phyloP scores from a whole-genome alignment of 2,113 vertebrate genomes.

The Dinomys branickii region DNA sequence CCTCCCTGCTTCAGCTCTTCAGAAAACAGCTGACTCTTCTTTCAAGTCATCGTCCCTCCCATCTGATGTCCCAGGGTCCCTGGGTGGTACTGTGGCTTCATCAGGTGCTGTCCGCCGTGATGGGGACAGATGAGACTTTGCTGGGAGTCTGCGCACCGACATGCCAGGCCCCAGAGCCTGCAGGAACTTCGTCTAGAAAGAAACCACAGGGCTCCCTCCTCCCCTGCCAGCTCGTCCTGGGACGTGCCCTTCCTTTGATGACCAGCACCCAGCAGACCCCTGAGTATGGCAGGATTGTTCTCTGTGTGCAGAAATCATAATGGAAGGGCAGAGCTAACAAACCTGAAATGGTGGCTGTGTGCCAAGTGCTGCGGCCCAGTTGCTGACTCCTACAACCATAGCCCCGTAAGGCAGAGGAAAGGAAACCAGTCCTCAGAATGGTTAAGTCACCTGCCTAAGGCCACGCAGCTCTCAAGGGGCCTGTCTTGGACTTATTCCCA shows the following conservation, averaged over 20 bases:
- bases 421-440: background rate
- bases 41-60: fast-evolving
- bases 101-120: background rate
- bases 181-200: background rate
- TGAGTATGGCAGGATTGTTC: background rate
- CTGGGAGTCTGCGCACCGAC: fast-evolving
- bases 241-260: fast-evolving
- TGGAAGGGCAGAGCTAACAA: background rate
- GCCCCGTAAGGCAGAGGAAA: background rate
- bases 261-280: background rate
- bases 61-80: background rate
- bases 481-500: no score
- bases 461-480: background rate
- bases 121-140: background rate
- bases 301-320: background rate
- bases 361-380: fast-evolving
- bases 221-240: background rate
- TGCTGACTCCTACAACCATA: no score
- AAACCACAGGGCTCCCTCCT: background rate
- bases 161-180: background rate
- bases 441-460: background rate
- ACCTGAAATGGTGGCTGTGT: fast-evolving
- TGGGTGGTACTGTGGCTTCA: background rate
- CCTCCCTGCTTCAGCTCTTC: background rate
- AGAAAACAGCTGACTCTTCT: background rate